phyloP scores from a whole-genome alignment of 2,797 vertebrate genomes.

The Nyctibius grandis region DNA sequence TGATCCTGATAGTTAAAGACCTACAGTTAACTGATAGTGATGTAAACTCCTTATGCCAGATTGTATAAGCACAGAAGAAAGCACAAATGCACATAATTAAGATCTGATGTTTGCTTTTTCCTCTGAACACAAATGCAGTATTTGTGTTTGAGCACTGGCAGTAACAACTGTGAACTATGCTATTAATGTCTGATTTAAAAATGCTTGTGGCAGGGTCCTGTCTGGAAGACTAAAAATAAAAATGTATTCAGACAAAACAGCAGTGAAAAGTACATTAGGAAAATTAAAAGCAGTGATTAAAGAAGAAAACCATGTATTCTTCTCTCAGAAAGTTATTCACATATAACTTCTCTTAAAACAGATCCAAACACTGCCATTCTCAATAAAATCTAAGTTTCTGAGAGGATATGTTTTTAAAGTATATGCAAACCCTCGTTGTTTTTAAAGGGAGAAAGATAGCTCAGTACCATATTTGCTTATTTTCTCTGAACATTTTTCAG shows the following conservation, averaged over 20 bases:
- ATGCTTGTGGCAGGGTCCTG: constrained; percentile 70
- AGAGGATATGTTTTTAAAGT: background rate
- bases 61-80: constrained; percentile 61
- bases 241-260: constrained; percentile 73
- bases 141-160: constrained; percentile 71
- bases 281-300: constrained; percentile 53
- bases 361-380: constrained; percentile 18
- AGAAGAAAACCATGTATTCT: constrained; percentile 35
- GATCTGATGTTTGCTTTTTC: constrained; percentile 73
- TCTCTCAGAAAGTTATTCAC: constrained; percentile 30
- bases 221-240: constrained; percentile 69
- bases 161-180: constrained; percentile 70
- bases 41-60: constrained; percentile 68
- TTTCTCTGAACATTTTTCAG: background rate
- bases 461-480: background rate
- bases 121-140: constrained; percentile 69
- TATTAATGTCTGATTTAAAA: constrained; percentile 75
- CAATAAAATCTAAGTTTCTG: constrained; percentile 24
- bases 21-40: constrained; percentile 63
- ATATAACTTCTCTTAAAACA: constrained; percentile 29
- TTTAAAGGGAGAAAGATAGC: background rate
- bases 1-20: constrained; percentile 53
- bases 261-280: constrained; percentile 58
- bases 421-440: background rate
- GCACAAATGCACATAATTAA: constrained; percentile 73